Conservation (phyloP, 2,113 vertebrate genomes). For the Atractosteus spatula region DNA sequence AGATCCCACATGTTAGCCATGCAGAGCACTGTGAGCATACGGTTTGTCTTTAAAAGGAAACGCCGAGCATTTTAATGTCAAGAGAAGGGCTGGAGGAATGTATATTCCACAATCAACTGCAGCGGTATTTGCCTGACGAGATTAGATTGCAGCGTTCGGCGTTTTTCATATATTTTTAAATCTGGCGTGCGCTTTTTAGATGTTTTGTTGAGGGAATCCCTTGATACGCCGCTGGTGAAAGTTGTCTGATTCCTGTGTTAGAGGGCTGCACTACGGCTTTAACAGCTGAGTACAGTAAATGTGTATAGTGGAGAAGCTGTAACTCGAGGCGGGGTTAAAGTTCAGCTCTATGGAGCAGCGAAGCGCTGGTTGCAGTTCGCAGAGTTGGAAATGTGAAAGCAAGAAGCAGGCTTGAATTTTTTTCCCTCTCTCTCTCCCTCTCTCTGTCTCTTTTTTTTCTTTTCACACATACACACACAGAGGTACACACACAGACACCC, state of each 20-base stretch:
- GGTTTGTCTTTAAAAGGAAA: conserved; percentile 24
- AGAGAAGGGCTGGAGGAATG: conserved; percentile 29
- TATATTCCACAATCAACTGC: conserved; percentile 21
- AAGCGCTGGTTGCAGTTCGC: conserved; percentile 74
- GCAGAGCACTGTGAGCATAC: conserved; percentile 30
- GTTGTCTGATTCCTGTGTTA: conserved; percentile 44
- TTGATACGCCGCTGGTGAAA: conserved; percentile 47
- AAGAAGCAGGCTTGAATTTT: conserved; percentile 76
- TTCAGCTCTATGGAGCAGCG: conserved; percentile 82
- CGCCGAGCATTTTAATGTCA: conserved; percentile 23
- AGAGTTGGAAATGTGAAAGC: conserved; percentile 93
- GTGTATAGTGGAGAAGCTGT: conserved; percentile 68
- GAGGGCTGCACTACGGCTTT: conserved; percentile 71
- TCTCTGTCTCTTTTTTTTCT: conserved; percentile 44
- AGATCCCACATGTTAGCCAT: conserved; percentile 27
- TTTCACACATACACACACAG: conserved; percentile 38
- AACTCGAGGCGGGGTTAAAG: conserved; percentile 91
- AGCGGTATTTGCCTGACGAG: conserved; percentile 7
- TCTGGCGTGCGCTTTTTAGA: conserved; percentile 26
- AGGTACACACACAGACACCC: conserved; percentile 36
- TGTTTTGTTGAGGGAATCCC: conserved; percentile 38
- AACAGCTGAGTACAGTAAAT: conserved; percentile 75
- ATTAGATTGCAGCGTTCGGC: conserved; percentile 26
- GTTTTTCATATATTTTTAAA: conserved; percentile 18
- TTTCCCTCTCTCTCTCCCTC: conserved; percentile 45